Evolutionary conservation across 2,888 invertebrate genomes (phyloP), one percentile per base, ranked within the genome.

Genomic region (Bombyx huttoni): DNA sequence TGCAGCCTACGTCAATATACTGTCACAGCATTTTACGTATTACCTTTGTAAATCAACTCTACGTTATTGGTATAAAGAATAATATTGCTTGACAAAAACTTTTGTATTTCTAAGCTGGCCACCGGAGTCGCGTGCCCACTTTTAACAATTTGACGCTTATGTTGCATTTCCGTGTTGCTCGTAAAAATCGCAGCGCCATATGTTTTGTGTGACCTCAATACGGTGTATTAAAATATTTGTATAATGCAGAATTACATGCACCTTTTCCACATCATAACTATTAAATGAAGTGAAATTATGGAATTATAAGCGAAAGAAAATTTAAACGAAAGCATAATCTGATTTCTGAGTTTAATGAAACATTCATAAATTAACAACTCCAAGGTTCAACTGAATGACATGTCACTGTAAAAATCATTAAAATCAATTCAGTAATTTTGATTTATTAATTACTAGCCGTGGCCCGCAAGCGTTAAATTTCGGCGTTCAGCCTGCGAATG

Each of bases 1-100:
- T 64, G 65, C 65, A 62, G 67, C 56, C 68, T 64, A 69, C 67
- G 75, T 78, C 80, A 73, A 80, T 77, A 74, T 68, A 70, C 71
- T 74, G 73, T 70, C 68, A 69, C 71, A 68, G 69, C 72, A 66
- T 62, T 58, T 64, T 59, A 56, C 59, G 58, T 62, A 57, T 61
- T 57, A 51, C 55, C 51, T 53, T 54, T 56, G 54, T 57, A 56
- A 58, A 54, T 49, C 55, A 56, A 57, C 63, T 62, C 60, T 74
- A 69, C 58, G 50, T 54, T 63, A 51, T 57, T 54, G 51, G 53
- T 49, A 58, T 65, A 69, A 62, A 63, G 67, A 56, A 50, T 57
- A 69, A 60, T 67, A 65, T 69, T 54, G 58, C 53, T 54, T 57
- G 58, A 61, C 63, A 57, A 61, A 52, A 55, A 24, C 24, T 24